Evolutionary conservation across 2,888 invertebrate genomes (phyloP), one percentile per base, ranked within the genome.

Genomic region (Drosophila neutralis): DNA sequence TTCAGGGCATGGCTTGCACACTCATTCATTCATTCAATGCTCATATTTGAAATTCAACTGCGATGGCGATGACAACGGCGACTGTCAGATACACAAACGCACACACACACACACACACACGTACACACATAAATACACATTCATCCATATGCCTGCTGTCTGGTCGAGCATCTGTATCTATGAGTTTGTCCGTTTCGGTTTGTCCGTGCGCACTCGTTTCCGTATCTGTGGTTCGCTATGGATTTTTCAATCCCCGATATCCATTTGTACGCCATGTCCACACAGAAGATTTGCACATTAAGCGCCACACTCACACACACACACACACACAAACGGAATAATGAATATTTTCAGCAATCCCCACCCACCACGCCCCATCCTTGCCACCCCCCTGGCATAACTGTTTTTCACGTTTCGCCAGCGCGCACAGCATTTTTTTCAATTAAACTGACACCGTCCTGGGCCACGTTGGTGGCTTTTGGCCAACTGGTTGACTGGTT

Each of bases 231-330:
- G 88, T 83, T 88, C 90, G 83, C 87, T 90, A 90, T 89, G 91
- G 91, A 90, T 90, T 91, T 91, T 91, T 87, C 91, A 89, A 90
- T 91, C 87, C 90, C 83, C 83, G 86, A 86, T 91, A 91, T 90
- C 91, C 91, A 84, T 88, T 82, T 85, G 84, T 91, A 82, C 83
- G 81, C 72, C 89, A 78, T 90, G 90, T 91, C 84, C 92, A 86
- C 90, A 83, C 89, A 79, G 92, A 90, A 92, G 92, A 91, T 91
- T 92, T 91, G 85, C 88, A 80, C 90, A 87, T 87, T 87, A 90
- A 90, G 88, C 90, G 86, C 82, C 82, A 78, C 52, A 74, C 62
- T 48, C 57, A 53, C 60, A 61, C 65, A 57, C 60, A 62, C 29
- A 29, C 61, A 64, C 31, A 31, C 45, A 56, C 59, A 65, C 59